These are phyloP conservation scores for Myioborus miniatus DNA, from an alignment of 2,797 vertebrate genomes.

Conservation along the genomic window DNA sequence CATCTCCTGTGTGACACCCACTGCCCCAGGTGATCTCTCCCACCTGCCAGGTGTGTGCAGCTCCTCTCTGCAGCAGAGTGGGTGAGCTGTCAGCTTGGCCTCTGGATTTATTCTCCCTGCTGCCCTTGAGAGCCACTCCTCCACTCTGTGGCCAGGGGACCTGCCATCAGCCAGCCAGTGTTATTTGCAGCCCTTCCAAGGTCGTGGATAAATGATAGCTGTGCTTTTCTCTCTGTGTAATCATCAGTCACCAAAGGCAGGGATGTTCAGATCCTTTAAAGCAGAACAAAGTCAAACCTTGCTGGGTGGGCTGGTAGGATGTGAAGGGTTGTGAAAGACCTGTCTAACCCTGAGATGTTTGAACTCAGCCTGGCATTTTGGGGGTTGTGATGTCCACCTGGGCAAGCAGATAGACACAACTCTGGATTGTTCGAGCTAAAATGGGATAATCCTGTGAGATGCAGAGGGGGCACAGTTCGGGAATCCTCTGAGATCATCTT, in stretches of 20 bases:
- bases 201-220: background rate
- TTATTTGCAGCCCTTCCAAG: background rate
- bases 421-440: background rate
- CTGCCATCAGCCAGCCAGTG: background rate
- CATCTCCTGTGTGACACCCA: rapidly evolving
- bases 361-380: background rate
- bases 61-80: background rate
- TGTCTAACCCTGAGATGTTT: background rate
- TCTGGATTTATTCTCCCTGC: background rate
- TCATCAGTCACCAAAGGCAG: background rate
- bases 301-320: no score
- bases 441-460: background rate
- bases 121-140: background rate
- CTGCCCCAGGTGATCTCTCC: background rate
- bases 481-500: background rate
- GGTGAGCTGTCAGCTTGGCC: background rate
- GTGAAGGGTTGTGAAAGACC: background rate
- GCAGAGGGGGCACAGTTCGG: rapidly evolving
- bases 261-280: background rate
- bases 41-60: background rate
- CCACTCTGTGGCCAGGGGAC: background rate
- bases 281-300: background rate
- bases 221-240: background rate
- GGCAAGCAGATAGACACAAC: rapidly evolving
- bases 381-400: background rate